phyloP scores from a whole-genome alignment of 2,797 vertebrate species.

The Xyrichtys novacula region DNA sequence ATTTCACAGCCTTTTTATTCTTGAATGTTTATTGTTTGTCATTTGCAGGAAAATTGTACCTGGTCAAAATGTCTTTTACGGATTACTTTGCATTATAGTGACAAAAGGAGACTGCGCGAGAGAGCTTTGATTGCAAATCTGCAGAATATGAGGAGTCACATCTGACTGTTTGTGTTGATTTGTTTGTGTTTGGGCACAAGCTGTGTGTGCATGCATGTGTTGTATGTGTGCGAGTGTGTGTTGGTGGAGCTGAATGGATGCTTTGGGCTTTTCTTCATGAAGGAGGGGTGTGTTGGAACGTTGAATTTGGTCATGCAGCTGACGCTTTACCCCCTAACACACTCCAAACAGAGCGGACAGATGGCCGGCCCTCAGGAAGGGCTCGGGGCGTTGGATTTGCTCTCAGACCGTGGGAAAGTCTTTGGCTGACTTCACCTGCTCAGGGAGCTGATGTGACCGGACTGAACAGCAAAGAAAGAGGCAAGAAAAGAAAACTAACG shows the following conservation, averaged over 20 bases:
- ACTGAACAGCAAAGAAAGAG: slow-evolving; percentile 81
- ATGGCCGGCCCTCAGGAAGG: slow-evolving; percentile 86
- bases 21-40: not conserved
- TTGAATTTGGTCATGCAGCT: slow-evolving; percentile 86
- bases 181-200: slow-evolving; percentile 74
- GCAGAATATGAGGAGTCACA: slow-evolving; percentile 52
- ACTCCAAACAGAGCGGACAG: slow-evolving; percentile 86
- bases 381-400: slow-evolving; percentile 84
- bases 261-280: slow-evolving; percentile 69
- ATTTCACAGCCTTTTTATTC: not conserved
- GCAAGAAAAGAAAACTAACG: slow-evolving; percentile 71
- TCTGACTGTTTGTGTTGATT: slow-evolving; percentile 75
- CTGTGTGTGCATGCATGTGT: slow-evolving; percentile 47
- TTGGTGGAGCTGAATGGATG: slow-evolving; percentile 63
- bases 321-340: slow-evolving; percentile 82
- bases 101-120: slow-evolving; percentile 20
- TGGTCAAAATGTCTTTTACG: slow-evolving; percentile 3
- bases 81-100: slow-evolving; percentile 27
- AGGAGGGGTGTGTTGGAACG: slow-evolving; percentile 86
- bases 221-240: slow-evolving; percentile 47
- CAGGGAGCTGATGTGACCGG: slow-evolving; percentile 79
- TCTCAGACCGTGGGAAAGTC: slow-evolving; percentile 88
- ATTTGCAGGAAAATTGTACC: not conserved
- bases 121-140: slow-evolving; percentile 38
- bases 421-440: slow-evolving; percentile 88